Percentiles rank a stretch among this genome's conserved stretches.
Evolutionary conservation across 2,113 vertebrate species (phyloP).

Genomic region (Spermophilus dauricus): DNA sequence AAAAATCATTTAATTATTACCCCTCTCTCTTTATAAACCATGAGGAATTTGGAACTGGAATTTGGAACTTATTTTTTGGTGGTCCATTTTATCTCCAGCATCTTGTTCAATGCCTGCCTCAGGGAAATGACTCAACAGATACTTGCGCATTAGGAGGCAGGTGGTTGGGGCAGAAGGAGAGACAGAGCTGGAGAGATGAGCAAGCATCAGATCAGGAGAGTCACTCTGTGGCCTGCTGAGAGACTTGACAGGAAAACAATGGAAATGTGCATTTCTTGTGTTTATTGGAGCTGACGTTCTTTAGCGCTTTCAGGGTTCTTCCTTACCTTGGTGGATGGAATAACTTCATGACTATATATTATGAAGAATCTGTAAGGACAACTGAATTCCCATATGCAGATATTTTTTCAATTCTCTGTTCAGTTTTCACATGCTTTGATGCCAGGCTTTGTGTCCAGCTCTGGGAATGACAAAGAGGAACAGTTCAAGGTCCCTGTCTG

Average conservation of each 20-base stretch:
- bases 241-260: background rate
- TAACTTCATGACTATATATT: background rate
- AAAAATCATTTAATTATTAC: background rate
- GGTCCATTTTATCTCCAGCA: background rate
- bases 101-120: background rate
- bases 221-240: background rate
- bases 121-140: background rate
- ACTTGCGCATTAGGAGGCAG: background rate
- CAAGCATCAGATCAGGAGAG: background rate
- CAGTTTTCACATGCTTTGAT: background rate
- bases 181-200: background rate
- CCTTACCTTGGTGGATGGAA: background rate
- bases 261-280: background rate
- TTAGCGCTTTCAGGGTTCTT: background rate
- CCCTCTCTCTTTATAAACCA: background rate
- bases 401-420: background rate
- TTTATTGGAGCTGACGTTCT: background rate
- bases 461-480: background rate
- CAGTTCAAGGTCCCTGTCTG: background rate
- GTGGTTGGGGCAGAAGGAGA: background rate
- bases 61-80: background rate
- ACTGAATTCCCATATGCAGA: background rate
- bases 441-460: background rate
- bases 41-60: background rate
- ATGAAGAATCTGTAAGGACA: background rate